Conservation (phyloP, 2,113 vertebrate genomes). For the Pelvicachromis taeniatus region DNA sequence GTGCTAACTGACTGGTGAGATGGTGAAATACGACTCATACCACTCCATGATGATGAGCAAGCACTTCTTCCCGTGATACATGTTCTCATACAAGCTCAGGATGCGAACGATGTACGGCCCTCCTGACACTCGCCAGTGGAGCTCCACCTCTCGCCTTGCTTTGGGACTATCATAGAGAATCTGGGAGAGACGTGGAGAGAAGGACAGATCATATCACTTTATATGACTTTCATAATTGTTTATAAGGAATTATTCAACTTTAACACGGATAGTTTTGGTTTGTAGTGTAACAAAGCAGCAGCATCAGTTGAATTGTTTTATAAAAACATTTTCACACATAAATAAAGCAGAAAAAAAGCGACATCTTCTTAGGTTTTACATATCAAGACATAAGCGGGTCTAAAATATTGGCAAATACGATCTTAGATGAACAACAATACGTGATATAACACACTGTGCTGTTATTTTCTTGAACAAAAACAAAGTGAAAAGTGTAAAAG, state of each 20-base stretch:
- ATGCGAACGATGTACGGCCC: constrained; percentile 87
- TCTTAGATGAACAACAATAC: accelerated
- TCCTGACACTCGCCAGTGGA: constrained; percentile 88
- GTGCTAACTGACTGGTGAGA: neutral
- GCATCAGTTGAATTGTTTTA: neutral
- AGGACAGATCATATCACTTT: neutral
- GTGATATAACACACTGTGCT: neutral
- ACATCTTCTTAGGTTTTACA: neutral
- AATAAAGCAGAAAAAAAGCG: neutral
- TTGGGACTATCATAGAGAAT: constrained; percentile 91
- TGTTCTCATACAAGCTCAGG: constrained; percentile 89
- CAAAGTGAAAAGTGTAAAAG: neutral
- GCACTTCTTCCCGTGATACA: constrained; percentile 92
- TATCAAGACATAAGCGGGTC: neutral
- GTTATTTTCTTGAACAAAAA: neutral
- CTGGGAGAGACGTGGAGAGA: constrained; percentile 18
- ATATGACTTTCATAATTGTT: neutral
- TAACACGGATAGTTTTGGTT: neutral
- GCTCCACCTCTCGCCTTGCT: constrained; percentile 92
- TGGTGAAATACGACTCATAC: constrained; percentile 59
- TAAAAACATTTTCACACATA: neutral
- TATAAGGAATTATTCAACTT: neutral
- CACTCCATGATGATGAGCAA: constrained; percentile 99
- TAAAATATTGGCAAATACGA: neutral
- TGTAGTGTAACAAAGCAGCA: neutral